Percentiles rank a stretch among this genome's conserved stretches.
These are phyloP conservation scores for Hippocampus guttulatus DNA, from an alignment of 2,113 vertebrate species.

Conservation along the genomic window DNA sequence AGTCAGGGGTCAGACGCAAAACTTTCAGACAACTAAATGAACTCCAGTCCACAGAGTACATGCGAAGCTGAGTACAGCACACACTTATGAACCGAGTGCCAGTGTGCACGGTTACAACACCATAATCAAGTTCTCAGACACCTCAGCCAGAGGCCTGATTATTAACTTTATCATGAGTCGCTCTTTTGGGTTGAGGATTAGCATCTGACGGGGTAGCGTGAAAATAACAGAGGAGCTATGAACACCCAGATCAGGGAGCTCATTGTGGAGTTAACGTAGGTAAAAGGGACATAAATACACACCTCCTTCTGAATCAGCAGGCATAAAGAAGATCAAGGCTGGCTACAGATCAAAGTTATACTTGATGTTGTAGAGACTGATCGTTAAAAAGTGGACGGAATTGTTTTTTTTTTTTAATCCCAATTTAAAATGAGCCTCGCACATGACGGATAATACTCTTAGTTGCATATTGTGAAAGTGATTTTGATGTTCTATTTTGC, in stretches of 20 bases:
- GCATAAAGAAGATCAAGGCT: background rate
- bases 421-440: background rate
- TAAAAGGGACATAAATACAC: background rate
- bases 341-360: background rate
- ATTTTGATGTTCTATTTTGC: background rate
- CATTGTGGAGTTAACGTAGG: slow-evolving; percentile 1
- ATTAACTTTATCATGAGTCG: background rate
- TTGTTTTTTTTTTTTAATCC: background rate
- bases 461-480: too few species aligned
- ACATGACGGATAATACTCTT: background rate
- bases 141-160: background rate
- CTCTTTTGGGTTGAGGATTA: slow-evolving; percentile 1
- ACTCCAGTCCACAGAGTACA: background rate
- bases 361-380: background rate
- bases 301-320: background rate
- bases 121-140: slow-evolving; percentile 2
- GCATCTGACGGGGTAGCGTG: slow-evolving; percentile 1
- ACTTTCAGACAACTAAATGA: background rate
- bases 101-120: background rate
- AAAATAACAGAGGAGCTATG: slow-evolving; percentile 9
- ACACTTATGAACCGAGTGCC: background rate
- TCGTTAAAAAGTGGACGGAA: background rate
- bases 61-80: background rate
- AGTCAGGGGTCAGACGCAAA: background rate
- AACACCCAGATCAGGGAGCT: slow-evolving; percentile 8